Evolutionary conservation across 2,797 vertebrate genomes (phyloP), one percentile per base, ranked within the genome.

Genomic region (Clarias fuscus): DNA sequence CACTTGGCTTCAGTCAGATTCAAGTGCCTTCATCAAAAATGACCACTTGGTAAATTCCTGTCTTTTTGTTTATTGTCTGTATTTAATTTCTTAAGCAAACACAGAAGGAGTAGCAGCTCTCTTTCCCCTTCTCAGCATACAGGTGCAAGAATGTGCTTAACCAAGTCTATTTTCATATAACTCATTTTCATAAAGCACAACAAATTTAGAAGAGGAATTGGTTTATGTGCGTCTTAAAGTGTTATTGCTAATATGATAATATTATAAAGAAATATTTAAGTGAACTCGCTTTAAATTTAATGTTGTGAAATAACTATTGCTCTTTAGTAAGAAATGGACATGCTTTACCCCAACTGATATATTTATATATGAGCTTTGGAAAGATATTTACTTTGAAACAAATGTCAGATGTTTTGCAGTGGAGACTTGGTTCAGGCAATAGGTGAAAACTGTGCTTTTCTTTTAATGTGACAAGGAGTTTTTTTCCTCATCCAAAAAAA

Each of bases 21-120:
- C 94, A 96, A 98, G 98, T 98, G 97, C 98, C 98, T 99, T 99
- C 95, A 96, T 97, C 94, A 82, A 94, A 92, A 96, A 96, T 95
- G 96, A 97, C 97, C 97, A 97, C 96, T 97, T 97, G 89, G 92
- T 93, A 91, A 92, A 92, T 93, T 94, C 91, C 89, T 92, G 89
- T 93, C 91, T 92, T 89, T 91, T 91, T 90, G 89, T 78, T 37
- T 91, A 89, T 92, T 89, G 94, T 92, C 87, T 93, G 89, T 93
- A 95, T 91, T 92, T 95, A 92, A 92, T 94, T 94, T 95, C 27
- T 88, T 78, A n/a, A 92, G 93, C 90, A 91, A 93, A 87, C 92
- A 87, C 91, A 90, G 94, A 92, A 95, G 93, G 87, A 91, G 90
- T 92, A 90, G 86, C 88, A 82, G 77, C n/a, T 80, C 83, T 78